Percentiles rank a stretch among this genome's conserved stretches.
Conservation (phyloP, 1,140 invertebrate species). For the Apis mellifera region DNA sequence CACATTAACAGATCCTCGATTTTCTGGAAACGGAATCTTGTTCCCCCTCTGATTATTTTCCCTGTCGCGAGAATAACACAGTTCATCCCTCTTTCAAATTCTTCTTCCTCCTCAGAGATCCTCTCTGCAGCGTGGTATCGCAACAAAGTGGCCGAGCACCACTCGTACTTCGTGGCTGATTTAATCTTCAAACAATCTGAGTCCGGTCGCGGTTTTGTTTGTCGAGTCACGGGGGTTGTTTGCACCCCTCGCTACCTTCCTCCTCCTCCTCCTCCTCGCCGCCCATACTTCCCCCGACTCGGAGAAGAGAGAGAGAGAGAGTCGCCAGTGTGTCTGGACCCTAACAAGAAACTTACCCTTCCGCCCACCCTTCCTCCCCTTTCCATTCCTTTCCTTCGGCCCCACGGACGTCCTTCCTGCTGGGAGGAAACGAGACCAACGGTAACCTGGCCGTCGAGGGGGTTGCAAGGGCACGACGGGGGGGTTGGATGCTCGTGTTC, state of each 20-base stretch:
- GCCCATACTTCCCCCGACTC: slow-evolving; percentile 60
- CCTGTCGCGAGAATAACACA: too few species aligned
- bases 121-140: too few species aligned
- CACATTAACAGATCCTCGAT: too few species aligned
- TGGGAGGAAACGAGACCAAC: slow-evolving; percentile 40
- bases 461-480: background rate
- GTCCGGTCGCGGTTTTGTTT: slow-evolving; percentile 61
- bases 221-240: slow-evolving; percentile 56
- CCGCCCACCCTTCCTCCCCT: slow-evolving; percentile 62
- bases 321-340: slow-evolving; percentile 80
- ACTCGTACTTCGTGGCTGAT: slow-evolving; percentile 58
- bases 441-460: slow-evolving; percentile 35
- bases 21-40: too few species aligned
- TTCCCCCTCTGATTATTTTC: too few species aligned
- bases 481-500: background rate
- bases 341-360: slow-evolving; percentile 80
- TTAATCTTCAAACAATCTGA: slow-evolving; percentile 67
- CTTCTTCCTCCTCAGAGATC: too few species aligned
- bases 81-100: too few species aligned
- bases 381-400: slow-evolving; percentile 40
- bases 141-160: slow-evolving; percentile 52
- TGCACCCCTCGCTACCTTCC: slow-evolving; percentile 63
- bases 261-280: background rate
- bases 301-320: slow-evolving; percentile 23
- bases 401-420: slow-evolving; percentile 59